phyloP scores from a whole-genome alignment of 2,888 invertebrate species.

The Catocala fraxini region DNA sequence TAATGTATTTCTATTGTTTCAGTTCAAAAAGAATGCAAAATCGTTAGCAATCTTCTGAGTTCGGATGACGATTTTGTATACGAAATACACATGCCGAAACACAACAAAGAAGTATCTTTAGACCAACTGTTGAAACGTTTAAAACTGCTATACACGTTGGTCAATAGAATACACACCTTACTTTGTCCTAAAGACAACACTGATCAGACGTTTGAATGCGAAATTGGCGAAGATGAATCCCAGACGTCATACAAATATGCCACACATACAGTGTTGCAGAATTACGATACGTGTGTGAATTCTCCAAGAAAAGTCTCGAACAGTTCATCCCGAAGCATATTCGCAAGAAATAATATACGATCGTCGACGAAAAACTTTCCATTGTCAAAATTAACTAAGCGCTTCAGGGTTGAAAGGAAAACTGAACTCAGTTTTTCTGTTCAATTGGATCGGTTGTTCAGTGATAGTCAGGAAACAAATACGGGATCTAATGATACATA shows the following conservation, averaged over 20 bases:
- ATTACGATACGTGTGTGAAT: slow-evolving; percentile 64
- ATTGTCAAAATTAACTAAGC: slow-evolving; percentile 67
- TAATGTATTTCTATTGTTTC: slow-evolving; percentile 28
- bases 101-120: slow-evolving; percentile 57
- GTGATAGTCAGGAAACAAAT: slow-evolving; percentile 40
- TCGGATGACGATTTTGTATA: slow-evolving; percentile 60
- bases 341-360: slow-evolving; percentile 70
- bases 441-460: slow-evolving; percentile 73
- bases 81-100: slow-evolving; percentile 55
- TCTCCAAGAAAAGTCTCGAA: slow-evolving; percentile 57
- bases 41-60: slow-evolving; percentile 72
- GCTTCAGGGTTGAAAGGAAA: slow-evolving; percentile 63
- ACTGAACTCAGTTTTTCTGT: slow-evolving; percentile 76
- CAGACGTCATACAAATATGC: slow-evolving; percentile 52
- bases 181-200: slow-evolving; percentile 74
- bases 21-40: slow-evolving; percentile 79
- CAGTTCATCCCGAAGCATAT: slow-evolving; percentile 70
- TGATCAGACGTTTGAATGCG: slow-evolving; percentile 63
- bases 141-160: slow-evolving; percentile 75
- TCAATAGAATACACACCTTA: slow-evolving; percentile 69
- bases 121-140: slow-evolving; percentile 73
- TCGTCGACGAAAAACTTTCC: slow-evolving; percentile 69
- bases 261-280: slow-evolving; percentile 68
- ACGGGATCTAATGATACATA: slow-evolving; percentile 38
- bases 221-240: slow-evolving; percentile 58